Evolutionary conservation across 2,888 invertebrate genomes (phyloP).

Genomic region (Xanthia togata): DNA sequence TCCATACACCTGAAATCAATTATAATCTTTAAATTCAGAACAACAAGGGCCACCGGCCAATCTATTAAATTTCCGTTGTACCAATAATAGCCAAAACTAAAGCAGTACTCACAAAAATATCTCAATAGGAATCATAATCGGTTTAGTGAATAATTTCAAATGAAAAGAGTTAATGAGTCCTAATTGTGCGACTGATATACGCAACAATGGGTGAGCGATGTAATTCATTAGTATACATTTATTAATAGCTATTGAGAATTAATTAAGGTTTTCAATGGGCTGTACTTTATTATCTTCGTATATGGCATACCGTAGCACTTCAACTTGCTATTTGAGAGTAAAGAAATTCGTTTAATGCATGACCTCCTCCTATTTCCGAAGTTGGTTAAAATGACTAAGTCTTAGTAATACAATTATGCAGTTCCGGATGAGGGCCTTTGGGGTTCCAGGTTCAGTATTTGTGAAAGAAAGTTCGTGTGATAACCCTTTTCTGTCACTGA

Average conservation of each 20-base stretch:
- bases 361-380: background rate
- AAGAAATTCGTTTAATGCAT: background rate
- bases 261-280: constrained; percentile 29
- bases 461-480: background rate
- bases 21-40: no score
- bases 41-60: no score
- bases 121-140: constrained; percentile 14
- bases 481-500: background rate
- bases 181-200: constrained; percentile 30
- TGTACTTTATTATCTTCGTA: constrained; percentile 1
- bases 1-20: no score
- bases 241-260: constrained; percentile 33
- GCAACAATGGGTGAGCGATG: constrained; percentile 35
- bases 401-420: background rate
- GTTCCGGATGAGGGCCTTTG: background rate
- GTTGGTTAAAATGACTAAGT: background rate
- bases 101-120: constrained; percentile 9
- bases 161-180: constrained; percentile 43
- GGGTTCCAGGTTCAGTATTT: background rate
- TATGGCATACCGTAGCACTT: background rate
- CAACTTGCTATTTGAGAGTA: background rate
- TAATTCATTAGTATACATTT: constrained; percentile 30
- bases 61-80: background rate
- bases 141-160: constrained; percentile 32
- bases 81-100: background rate